Evolutionary conservation across 2,797 vertebrate species (phyloP), one percentile per base, ranked within the genome.

Genomic region (Anisognathus igniventris): DNA sequence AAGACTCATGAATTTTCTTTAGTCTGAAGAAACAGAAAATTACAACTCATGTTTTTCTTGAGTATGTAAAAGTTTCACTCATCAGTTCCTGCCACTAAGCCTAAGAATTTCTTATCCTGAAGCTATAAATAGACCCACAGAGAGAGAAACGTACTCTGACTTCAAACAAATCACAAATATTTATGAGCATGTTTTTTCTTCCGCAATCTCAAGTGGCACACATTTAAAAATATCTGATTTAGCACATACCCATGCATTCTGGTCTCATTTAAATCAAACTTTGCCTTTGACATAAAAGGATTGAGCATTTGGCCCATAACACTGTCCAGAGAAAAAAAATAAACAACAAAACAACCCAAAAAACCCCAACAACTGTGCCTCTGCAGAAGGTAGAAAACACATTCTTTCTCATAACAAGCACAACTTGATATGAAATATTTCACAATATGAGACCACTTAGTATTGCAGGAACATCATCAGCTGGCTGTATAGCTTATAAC

Each of bases 41-140:
- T 86, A 62, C 40, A 42, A 82, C 79, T 90, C 65, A 65, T n/a
- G 37, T 27, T 80, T 90, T 86, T 53, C 61, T 89, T 33, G n/a
- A 77, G 57, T 91, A 79, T 83, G 50, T 62, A 62, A 88, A 91
- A 91, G 19, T 93, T 42, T 95, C 78, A 60, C 67, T 95, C 71
- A 81, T 54, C 89, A 90, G 70, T 80, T 89, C 30, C 75, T 92
- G 33, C 60, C 88, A 79, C 72, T 70, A 67, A 92, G 40, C 19
- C 37, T 53, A 91, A 82, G 56, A 96, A 79, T 92, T 96, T 87
- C 73, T 96, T 93, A 90, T 64, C 90, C 62, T 92, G 77, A 87
- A 95, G 87, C 92, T 83, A 93, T 86, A 95, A 93, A 95, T 70
- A 96, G 61, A 88, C 11, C 57, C 15, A 57, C 61, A 85, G 75